A percentile compares a stretch with the other conserved stretches of the same genome.
Conservation (phyloP, 2,113 vertebrate species). For the Craseonycteris thonglongyai region DNA sequence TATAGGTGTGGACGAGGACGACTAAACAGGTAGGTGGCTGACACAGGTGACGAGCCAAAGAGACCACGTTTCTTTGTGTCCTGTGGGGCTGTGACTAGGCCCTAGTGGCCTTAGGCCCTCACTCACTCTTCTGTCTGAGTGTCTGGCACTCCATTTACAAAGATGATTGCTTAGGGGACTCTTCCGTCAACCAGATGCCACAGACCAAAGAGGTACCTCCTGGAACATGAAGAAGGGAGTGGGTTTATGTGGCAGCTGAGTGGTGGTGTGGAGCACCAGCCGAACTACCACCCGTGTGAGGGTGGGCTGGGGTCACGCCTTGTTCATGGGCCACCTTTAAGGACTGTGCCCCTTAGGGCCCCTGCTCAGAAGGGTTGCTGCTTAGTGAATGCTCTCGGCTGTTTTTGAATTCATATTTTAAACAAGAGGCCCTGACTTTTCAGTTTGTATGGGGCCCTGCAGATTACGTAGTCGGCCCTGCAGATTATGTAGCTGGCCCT, state of each 20-base stretch:
- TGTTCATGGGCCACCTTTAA: neutral
- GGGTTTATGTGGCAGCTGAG: neutral
- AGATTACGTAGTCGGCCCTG: neutral
- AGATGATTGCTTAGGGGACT: no score
- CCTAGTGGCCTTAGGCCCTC: rapidly evolving
- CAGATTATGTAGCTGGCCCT: neutral
- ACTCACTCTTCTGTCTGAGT: neutral
- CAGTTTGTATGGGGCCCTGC: neutral
- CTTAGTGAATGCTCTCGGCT: rapidly evolving
- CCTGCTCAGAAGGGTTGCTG: neutral
- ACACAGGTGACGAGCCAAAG: neutral
- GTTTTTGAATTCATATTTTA: neutral
- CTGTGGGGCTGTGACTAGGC: neutral
- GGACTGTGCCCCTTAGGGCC: rapidly evolving
- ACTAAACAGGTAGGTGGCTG: neutral
- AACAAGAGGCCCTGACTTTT: neutral
- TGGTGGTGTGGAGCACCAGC: rapidly evolving
- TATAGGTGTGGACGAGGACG: neutral
- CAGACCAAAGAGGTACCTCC: neutral
- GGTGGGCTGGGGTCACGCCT: neutral
- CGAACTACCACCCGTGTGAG: no score
- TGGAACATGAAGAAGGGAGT: neutral
- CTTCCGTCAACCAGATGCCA: neutral
- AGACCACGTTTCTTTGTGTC: neutral
- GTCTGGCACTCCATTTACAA: neutral